Evolutionary conservation across 2,797 vertebrate genomes (phyloP), one percentile per base, ranked within the genome.

Genomic region (Enteromius unitaeniatus): DNA sequence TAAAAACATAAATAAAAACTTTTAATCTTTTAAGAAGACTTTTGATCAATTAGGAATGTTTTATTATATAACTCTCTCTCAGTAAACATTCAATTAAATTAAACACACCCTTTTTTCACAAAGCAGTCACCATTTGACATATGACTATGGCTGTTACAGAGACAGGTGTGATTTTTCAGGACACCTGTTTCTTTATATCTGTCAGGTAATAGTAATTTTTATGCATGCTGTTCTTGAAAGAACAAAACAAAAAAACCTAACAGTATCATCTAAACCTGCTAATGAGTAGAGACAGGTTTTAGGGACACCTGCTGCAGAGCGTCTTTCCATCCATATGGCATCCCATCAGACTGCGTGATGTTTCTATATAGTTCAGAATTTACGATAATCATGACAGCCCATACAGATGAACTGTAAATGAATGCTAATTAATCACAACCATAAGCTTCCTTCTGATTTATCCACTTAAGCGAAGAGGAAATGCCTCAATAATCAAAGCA

Each of bases 241-340:
- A 31, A 51, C 28, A 21, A 13, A 26, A 26, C 47, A 28, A 6
- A 13, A 37, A 55, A 3, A 31, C 10, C 31, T 19, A 75, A 37
- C 28, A 34, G 28, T 34, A 55, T 55, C 28, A 4, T 51, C 49
- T 55, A 75, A 34, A 75, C 49, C 72, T 75, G 72, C 49, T 55
- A 75, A 75, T 75, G 51, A 37, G 49, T 0, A 75, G 49, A 75
- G 49, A 37, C 72, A n/a, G 73, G 72, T 75, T 75, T 55, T 37
- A n/a, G 6, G 10, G 6, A 55, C 72, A 55, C 72, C 28, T 55
- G 49, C 10, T 37, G 31, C 19, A 75, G 31, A 55, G 49, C 6
- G 3, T 75, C 21, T 55, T n/a, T n/a, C 19, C 21, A 21, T 75
- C 73, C 28, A 75, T 75, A 75, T 75, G 73, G 73, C 49, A 75